Evolutionary conservation across 2,797 vertebrate genomes (phyloP).

Genomic region (Rhinichthys osculus): DNA sequence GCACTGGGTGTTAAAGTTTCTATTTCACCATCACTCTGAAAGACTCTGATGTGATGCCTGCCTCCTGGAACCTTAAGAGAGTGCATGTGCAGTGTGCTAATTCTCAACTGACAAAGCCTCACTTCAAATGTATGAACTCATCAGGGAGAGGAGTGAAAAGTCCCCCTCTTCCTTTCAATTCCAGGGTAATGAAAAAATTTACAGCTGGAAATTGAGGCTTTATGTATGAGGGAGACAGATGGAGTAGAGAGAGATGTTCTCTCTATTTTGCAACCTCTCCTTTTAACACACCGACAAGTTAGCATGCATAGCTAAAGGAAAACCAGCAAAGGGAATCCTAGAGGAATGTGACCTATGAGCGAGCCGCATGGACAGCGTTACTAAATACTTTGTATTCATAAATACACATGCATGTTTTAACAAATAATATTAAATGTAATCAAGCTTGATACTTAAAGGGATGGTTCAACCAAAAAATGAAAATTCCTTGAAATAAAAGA

Average conservation of each 20-base stretch:
- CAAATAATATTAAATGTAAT: not conserved
- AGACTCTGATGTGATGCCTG: conserved; percentile 70
- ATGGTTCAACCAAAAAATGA: not conserved
- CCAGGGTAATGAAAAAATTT: conserved; percentile 78
- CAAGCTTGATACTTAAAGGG: not conserved
- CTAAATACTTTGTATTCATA: not conserved
- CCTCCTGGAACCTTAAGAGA: conserved; percentile 63
- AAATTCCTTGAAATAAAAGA: not conserved
- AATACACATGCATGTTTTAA: not conserved
- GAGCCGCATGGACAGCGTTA: not conserved
- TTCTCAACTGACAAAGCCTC: conserved; percentile 80
- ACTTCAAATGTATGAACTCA: conserved; percentile 83
- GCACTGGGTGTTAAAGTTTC: conserved; percentile 25
- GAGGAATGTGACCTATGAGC: not conserved
- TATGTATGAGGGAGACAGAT: conserved; percentile 70
- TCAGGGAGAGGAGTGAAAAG: conserved; percentile 70
- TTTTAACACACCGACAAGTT: conserved; percentile 63
- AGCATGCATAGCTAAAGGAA: conserved; percentile 64
- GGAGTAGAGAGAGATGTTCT: conserved; percentile 70
- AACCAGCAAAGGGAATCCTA: not conserved
- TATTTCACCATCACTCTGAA: conserved; percentile 56
- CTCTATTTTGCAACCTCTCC: conserved; percentile 54
- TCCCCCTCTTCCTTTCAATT: conserved; percentile 78
- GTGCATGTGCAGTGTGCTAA: conserved; percentile 78
- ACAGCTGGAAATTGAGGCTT: conserved; percentile 78